Evolutionary conservation across 2,888 invertebrate genomes (phyloP).

Genomic region (Gastracanthus pulcherrimus): DNA sequence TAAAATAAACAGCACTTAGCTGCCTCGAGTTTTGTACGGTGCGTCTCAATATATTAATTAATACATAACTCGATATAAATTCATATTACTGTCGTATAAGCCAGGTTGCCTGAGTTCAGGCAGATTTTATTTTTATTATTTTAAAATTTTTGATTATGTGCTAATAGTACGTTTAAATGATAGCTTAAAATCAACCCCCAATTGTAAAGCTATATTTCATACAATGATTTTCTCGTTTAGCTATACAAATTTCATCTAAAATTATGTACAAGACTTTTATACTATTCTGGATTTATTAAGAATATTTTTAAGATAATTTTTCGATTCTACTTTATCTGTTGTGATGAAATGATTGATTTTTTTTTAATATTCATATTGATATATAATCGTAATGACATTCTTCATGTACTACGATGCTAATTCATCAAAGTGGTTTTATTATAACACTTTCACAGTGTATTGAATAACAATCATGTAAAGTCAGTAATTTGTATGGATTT

Average conservation of each 20-base stretch:
- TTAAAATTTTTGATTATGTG: neutral
- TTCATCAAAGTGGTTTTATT: neutral
- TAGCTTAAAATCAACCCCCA: neutral
- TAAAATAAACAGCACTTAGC: slow-evolving; percentile 41
- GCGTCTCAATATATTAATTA: slow-evolving; percentile 13
- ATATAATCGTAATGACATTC: neutral
- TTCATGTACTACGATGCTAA: slow-evolving; percentile 16
- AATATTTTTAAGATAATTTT: slow-evolving; percentile 1
- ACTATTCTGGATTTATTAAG: slow-evolving; percentile 17
- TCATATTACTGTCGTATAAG: slow-evolving; percentile 1
- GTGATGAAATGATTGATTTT: slow-evolving; percentile 6
- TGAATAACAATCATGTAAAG: slow-evolving; percentile 13
- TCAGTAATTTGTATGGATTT: slow-evolving; percentile 34
- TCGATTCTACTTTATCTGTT: slow-evolving; percentile 8
- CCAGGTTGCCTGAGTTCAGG: neutral
- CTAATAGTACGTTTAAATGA: neutral
- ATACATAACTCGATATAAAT: slow-evolving; percentile 34
- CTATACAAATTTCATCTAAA: neutral
- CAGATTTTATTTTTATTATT: slow-evolving; percentile 22
- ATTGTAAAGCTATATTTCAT: neutral
- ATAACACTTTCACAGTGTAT: slow-evolving; percentile 16
- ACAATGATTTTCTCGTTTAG: neutral
- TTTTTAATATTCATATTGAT: slow-evolving; percentile 12
- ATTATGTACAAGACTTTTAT: slow-evolving; percentile 28
- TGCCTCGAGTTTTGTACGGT: slow-evolving; percentile 42